These are phyloP conservation scores for Oreochromis aureus DNA, from an alignment of 2,113 vertebrate species.

Conservation along the genomic window DNA sequence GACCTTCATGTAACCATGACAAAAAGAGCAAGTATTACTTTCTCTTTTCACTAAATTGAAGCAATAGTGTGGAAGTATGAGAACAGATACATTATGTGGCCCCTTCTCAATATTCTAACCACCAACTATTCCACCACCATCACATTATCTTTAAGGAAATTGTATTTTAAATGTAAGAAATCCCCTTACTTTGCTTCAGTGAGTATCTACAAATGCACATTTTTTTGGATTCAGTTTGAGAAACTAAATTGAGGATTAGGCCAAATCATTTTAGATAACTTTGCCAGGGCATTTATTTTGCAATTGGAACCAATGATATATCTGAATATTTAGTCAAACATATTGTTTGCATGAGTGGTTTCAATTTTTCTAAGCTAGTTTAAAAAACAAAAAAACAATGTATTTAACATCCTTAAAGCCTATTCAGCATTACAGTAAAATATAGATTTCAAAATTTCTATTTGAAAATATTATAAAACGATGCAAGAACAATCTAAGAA, in stretches of 20 bases:
- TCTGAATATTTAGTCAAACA: neutral
- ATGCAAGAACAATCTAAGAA: neutral
- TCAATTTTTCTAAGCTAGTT: neutral
- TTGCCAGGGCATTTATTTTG: neutral
- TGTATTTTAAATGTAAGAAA: neutral
- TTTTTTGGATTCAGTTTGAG: neutral
- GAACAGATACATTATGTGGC: neutral
- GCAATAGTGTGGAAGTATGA: neutral
- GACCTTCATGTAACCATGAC: neutral
- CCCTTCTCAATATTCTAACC: neutral
- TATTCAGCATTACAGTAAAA: neutral
- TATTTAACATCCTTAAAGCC: neutral
- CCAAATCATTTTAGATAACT: neutral
- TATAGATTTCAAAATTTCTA: neutral
- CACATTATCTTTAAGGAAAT: neutral
- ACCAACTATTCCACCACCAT: neutral
- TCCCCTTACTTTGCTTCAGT: neutral
- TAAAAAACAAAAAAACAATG: neutral
- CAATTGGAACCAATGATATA: neutral
- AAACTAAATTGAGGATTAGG: neutral
- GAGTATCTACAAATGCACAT: neutral
- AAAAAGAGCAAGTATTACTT: neutral
- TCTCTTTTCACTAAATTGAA: neutral
- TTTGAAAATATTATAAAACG: neutral
- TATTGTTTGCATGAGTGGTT: neutral